Conservation (phyloP, 2,113 vertebrate genomes). For the Rhinopithecus roxellana region DNA sequence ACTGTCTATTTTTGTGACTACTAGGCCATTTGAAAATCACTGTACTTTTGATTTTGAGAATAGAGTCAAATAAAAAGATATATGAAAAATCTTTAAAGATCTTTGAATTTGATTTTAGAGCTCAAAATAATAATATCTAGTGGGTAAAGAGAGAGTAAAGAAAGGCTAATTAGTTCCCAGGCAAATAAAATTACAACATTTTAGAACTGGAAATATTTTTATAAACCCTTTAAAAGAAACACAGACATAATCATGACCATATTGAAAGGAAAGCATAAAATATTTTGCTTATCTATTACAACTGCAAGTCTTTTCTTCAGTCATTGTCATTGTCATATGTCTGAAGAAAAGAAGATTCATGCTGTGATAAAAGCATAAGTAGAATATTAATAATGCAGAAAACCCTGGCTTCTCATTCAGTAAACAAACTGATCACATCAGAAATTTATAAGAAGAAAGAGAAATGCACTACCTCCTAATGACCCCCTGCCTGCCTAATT, state of each 20-base stretch:
- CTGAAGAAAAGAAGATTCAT: conserved; percentile 49
- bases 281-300: conserved; percentile 36
- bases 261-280: conserved; percentile 47
- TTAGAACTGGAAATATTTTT: background rate
- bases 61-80: conserved; percentile 49
- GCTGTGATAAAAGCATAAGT: conserved; percentile 57
- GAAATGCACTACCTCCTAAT: conserved; percentile 54
- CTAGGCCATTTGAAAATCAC: conserved; percentile 16
- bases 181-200: conserved; percentile 62
- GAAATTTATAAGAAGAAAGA: conserved; percentile 74
- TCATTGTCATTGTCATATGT: background rate
- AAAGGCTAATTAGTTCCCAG: conserved; percentile 72
- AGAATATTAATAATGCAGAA: conserved; percentile 66
- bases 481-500: conserved; percentile 63
- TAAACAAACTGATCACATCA: conserved; percentile 48
- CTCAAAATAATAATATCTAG: conserved; percentile 68
- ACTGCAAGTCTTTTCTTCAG: background rate
- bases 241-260: conserved; percentile 35
- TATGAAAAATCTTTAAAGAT: conserved; percentile 62
- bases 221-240: conserved; percentile 54
- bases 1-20: conserved; percentile 32
- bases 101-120: conserved; percentile 58
- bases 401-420: conserved; percentile 40
- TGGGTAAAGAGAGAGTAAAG: conserved; percentile 72
- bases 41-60: conserved; percentile 61